Conservation (phyloP, 92 coral and sea anemone genomes). For the Phenganax subtilis region DNA sequence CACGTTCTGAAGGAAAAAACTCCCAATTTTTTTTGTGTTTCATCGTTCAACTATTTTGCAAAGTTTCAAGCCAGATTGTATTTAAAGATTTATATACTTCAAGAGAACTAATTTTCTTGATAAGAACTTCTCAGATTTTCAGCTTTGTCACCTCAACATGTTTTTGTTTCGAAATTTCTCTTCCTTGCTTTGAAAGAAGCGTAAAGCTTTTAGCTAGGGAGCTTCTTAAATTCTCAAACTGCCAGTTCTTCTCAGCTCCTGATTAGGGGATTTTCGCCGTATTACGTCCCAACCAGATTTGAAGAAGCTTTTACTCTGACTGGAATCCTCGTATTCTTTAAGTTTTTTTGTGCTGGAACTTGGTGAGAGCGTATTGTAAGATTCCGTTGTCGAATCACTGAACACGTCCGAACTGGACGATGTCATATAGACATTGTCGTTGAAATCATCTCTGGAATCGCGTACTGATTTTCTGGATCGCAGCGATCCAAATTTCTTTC, state of each 20-base stretch:
- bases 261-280: not conserved
- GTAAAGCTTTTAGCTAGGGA: not conserved
- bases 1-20: not conserved
- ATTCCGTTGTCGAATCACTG: not conserved
- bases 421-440: not conserved
- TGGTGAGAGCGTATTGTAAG: not conserved
- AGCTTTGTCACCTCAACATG: not conserved
- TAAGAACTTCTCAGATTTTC: not conserved
- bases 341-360: not conserved
- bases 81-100: too few relatives aligned
- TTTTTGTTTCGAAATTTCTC: not conserved
- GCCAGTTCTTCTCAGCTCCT: not conserved
- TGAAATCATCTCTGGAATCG: constrained; percentile 12
- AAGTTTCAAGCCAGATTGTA: not conserved
- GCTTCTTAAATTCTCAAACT: not conserved
- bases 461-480: constrained; percentile 22
- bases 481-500: constrained; percentile 30
- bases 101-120: too few relatives aligned
- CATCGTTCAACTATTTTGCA: not conserved
- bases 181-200: not conserved
- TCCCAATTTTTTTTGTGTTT: not conserved
- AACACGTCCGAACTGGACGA: constrained; percentile 7
- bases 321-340: not conserved
- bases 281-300: constrained; percentile 18
- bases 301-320: not conserved